phyloP scores from a whole-genome alignment of 2,888 invertebrate species.

The Bembecia ichneumoniformis region DNA sequence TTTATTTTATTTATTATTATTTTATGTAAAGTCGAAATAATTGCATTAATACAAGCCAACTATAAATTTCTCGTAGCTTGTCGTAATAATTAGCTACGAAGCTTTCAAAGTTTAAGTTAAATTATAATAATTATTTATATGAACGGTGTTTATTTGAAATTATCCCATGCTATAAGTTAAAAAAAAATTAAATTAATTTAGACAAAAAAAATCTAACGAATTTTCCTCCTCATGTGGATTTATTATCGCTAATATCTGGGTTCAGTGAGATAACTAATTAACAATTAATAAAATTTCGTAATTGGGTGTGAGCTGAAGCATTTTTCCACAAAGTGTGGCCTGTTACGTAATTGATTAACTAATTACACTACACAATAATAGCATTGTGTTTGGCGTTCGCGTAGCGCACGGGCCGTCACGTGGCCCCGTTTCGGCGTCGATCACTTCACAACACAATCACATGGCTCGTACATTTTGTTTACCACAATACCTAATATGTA shows the following conservation, averaged over 20 bases:
- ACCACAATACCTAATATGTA: slow-evolving; percentile 15
- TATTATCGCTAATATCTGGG: too few relatives aligned
- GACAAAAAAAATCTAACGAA: too few relatives aligned
- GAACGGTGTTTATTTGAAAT: not conserved
- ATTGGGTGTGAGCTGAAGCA: too few relatives aligned
- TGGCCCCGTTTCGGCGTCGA: slow-evolving; percentile 12
- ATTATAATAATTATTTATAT: not conserved
- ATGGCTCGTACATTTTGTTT: slow-evolving; percentile 27
- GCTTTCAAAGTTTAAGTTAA: not conserved
- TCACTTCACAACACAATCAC: slow-evolving; percentile 34
- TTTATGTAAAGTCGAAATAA: too few relatives aligned
- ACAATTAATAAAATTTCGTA: too few relatives aligned
- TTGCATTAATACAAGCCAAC: too few relatives aligned
- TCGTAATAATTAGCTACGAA: not conserved
- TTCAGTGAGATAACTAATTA: too few relatives aligned
- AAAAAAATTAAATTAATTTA: too few relatives aligned
- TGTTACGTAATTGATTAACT: slow-evolving; percentile 44
- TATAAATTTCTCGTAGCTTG: not conserved
- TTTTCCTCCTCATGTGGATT: too few relatives aligned
- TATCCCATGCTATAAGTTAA: not conserved
- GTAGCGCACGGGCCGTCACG: slow-evolving; percentile 15
- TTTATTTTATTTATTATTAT: too few relatives aligned
- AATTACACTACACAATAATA: slow-evolving; percentile 31
- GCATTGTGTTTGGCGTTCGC: slow-evolving; percentile 6
- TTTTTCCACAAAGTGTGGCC: not conserved